Percentiles rank a stretch among this genome's conserved stretches.
These are phyloP conservation scores for Pteronura brasiliensis DNA, from an alignment of 2,113 vertebrate genomes.

Conservation along the genomic window DNA sequence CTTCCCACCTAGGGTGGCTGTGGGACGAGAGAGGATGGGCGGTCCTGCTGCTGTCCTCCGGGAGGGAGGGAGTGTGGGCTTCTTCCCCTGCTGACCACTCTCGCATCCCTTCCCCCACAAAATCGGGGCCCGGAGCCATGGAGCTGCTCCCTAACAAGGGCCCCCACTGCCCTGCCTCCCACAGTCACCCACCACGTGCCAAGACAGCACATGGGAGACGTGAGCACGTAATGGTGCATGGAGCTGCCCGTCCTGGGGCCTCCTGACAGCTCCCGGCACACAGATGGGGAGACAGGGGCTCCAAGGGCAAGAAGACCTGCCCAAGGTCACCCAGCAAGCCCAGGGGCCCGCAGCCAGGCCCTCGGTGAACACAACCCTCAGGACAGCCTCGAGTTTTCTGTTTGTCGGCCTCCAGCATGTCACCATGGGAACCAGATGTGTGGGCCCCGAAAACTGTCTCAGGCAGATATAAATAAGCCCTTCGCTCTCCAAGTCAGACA, in stretches of 20 bases:
- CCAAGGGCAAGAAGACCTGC: background rate
- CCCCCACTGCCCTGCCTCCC: background rate
- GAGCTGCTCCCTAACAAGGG: background rate
- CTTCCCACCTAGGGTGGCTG: background rate
- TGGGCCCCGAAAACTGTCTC: background rate
- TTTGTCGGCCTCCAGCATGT: background rate
- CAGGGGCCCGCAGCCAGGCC: background rate
- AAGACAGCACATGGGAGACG: background rate
- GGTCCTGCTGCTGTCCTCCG: no score
- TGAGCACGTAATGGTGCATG: background rate
- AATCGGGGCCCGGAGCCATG: background rate
- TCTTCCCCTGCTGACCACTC: background rate
- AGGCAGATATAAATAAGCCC: slow-evolving; percentile 47
- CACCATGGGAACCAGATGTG: slow-evolving; percentile 57
- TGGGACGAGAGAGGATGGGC: background rate
- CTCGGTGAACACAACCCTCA: background rate
- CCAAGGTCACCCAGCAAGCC: background rate
- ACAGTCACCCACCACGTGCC: background rate
- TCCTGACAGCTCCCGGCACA: no score
- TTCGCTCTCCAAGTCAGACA: background rate
- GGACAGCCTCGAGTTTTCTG: background rate
- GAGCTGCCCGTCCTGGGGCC: background rate
- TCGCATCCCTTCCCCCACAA: background rate
- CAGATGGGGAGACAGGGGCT: background rate
- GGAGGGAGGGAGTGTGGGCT: background rate